Conservation (phyloP, 2,113 vertebrate genomes). For the pig (Sus scrofa) region T2T-Sscrofa CM000824.6:143560001-143560500, state of each 20-base stretch:
- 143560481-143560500: background rate
- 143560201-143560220: background rate
- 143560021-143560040: background rate
- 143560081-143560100: background rate
- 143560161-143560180: background rate
- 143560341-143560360: background rate
- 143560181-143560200: slow-evolving; percentile 1
- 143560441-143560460: slow-evolving; percentile 17
- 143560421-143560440: background rate
- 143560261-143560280: no score
- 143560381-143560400: background rate
- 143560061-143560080: background rate
- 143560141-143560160: background rate
- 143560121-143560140: background rate
- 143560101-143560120: background rate
- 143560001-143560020: background rate
- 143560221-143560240: background rate
- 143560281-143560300: background rate
- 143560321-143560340: background rate
- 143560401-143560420: slow-evolving; percentile 8
- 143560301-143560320: background rate
- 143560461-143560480: slow-evolving; percentile 6
- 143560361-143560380: background rate
- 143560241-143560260: background rate
- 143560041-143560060: background rate